Evolutionary conservation across 2,888 invertebrate species (phyloP).

Genomic region (Drosophila diplacantha): DNA sequence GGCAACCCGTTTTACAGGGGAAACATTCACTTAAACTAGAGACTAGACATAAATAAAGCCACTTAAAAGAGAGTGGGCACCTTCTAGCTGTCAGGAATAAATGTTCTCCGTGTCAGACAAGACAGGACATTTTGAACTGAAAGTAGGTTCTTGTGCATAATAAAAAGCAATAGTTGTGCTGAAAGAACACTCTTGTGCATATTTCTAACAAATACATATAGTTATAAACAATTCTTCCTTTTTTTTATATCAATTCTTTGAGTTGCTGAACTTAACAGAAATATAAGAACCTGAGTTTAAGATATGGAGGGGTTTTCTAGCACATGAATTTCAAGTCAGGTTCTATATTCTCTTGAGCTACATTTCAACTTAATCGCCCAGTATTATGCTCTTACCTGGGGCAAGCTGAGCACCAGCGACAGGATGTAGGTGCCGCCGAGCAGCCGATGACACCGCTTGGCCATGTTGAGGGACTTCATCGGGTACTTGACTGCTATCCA

Average conservation of each 20-base stretch:
- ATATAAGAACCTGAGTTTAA: background rate
- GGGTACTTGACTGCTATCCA: slow-evolving; percentile 90
- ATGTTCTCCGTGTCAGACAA: background rate
- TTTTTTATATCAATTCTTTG: no score
- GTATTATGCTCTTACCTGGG: slow-evolving; percentile 83
- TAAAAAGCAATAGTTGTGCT: background rate
- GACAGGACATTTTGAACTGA: background rate
- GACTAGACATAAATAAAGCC: slow-evolving; percentile 1
- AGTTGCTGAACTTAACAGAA: background rate
- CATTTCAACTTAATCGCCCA: background rate
- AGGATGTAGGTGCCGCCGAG: slow-evolving; percentile 85
- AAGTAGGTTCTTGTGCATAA: background rate
- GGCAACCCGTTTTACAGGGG: background rate
- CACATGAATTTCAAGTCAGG: no score
- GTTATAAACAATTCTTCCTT: background rate
- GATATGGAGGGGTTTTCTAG: background rate
- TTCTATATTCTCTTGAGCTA: background rate
- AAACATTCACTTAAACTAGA: background rate
- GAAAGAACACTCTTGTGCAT: background rate
- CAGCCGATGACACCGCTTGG: slow-evolving; percentile 83
- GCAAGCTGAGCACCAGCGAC: slow-evolving; percentile 86
- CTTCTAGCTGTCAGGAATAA: background rate
- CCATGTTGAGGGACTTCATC: slow-evolving; percentile 84
- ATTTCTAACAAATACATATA: background rate
- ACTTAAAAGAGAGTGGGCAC: background rate